Base-by-base conservation (phyloP, 2,797 vertebrate genomes). In the Eremophila alpestris region DNA sequence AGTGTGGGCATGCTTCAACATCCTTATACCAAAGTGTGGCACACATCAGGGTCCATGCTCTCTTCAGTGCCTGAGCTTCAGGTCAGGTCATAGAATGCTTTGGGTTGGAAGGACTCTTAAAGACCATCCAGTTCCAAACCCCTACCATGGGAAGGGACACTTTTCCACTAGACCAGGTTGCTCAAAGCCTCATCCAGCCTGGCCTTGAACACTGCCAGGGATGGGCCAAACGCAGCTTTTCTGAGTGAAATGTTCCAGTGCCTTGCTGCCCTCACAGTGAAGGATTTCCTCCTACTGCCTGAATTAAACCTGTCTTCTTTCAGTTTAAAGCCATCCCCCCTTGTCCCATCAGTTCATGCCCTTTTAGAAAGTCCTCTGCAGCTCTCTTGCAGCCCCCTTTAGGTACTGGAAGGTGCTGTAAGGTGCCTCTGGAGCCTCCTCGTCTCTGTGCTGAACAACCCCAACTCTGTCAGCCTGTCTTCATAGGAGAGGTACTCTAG, bases 1-100 rank as follows among this genome's bases (percentile, higher is more conserved):
- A 51, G 23, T 13, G 26, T 67, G 32, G 41, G 11, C 21, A 16
- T 0, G 0, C n/a, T 54, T 54, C 14, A 56, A 34, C 8, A 16
- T 43, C 59, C 10, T 43, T 26, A 7, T 7, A 17, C 34, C 40
- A 18, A 34, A 65, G 41, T 5, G 13, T 73, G 63, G 11, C 23
- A 2, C 21, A 15, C 22, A 15, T 71, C 13, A 23, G 24, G 7
- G n/a, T 78, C n/a, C 73, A 60, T 13, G 36, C 48, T 49, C 12
- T 30, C 15, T 62, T 74, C 60, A 43, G 48, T 62, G 55, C 59
- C 49, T 63, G 13, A 62, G 26, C 64, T 78, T 70, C 58, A 83
- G 40, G 9, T 81, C 40, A 46, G 30, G 30, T 77, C 52, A 19
- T 4, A 46, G 22, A 65, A 17, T 71, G 40, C 13, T 71, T 40